These are phyloP conservation scores for Apamea anceps DNA, from an alignment of 2,888 invertebrate species.

Conservation along the genomic window DNA sequence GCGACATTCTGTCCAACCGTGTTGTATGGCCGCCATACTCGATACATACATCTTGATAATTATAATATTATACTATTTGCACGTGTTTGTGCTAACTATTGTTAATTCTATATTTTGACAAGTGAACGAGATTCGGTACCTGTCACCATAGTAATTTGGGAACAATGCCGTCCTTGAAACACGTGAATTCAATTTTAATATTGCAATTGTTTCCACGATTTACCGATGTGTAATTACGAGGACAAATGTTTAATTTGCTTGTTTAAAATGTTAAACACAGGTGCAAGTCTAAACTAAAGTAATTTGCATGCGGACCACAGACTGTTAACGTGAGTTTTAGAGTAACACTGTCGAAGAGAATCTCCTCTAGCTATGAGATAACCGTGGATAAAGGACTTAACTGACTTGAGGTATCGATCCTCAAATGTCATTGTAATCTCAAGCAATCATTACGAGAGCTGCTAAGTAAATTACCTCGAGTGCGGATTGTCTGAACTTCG, in stretches of 20 bases:
- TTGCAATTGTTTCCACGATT: neutral
- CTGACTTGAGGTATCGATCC: neutral
- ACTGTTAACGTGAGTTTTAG: neutral
- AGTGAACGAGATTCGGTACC: slow-evolving; percentile 28
- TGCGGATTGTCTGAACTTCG: neutral
- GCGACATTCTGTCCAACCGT: slow-evolving; percentile 28
- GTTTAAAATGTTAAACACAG: neutral
- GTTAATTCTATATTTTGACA: slow-evolving; percentile 49
- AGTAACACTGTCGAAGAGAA: neutral
- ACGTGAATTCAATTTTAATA: neutral
- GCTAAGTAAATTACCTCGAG: neutral
- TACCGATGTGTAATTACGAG: neutral
- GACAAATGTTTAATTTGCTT: neutral
- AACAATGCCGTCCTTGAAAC: slow-evolving; percentile 22
- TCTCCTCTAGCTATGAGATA: neutral
- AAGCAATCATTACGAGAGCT: slow-evolving; percentile 8
- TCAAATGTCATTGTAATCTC: neutral
- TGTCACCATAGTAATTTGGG: neutral
- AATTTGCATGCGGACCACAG: neutral
- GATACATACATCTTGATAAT: slow-evolving; percentile 12
- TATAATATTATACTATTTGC: slow-evolving; percentile 9
- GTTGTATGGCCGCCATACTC: slow-evolving; percentile 21
- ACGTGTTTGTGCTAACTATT: slow-evolving; percentile 15
- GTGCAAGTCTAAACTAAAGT: neutral
- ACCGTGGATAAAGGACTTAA: neutral